Evolutionary conservation across 2,113 vertebrate genomes (phyloP).

Genomic region (Marmota monax): DNA sequence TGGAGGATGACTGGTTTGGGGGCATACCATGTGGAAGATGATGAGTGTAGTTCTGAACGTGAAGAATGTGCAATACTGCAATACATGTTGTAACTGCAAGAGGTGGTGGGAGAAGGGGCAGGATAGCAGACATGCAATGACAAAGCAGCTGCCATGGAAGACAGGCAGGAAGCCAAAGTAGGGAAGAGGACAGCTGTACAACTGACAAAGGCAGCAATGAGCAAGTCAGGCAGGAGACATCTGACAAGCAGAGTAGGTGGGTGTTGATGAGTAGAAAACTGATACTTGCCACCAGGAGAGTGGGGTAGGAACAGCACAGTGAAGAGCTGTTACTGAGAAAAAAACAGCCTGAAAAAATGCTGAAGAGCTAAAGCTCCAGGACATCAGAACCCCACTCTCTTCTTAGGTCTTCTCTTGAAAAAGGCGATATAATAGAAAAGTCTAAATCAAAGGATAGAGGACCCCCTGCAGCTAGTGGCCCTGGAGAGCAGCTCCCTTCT

Average conservation of each 20-base stretch:
- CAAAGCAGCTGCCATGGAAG: slow-evolving; percentile 55
- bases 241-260: slow-evolving; percentile 54
- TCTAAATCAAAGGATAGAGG: slow-evolving; percentile 19
- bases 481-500: not conserved
- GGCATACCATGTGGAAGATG: not conserved
- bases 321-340: not conserved
- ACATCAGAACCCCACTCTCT: not conserved
- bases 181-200: slow-evolving; percentile 55
- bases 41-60: not conserved
- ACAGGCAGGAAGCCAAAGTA: slow-evolving; percentile 69
- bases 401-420: not conserved
- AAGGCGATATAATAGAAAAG: not conserved
- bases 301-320: not conserved
- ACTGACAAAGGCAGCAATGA: slow-evolving; percentile 65
- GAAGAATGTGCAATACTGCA: not conserved
- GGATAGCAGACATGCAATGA: slow-evolving; percentile 44
- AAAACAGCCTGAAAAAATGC: not conserved
- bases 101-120: not conserved
- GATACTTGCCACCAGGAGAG: not conserved
- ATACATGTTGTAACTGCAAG: not conserved
- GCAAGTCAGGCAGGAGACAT: slow-evolving; percentile 53
- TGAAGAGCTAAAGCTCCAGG: not conserved
- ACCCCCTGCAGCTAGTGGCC: not conserved
- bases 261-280: slow-evolving; percentile 37
- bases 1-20: not conserved